Evolutionary conservation across 2,797 vertebrate species (phyloP).

Genomic region (Ctenopoma multispine): DNA sequence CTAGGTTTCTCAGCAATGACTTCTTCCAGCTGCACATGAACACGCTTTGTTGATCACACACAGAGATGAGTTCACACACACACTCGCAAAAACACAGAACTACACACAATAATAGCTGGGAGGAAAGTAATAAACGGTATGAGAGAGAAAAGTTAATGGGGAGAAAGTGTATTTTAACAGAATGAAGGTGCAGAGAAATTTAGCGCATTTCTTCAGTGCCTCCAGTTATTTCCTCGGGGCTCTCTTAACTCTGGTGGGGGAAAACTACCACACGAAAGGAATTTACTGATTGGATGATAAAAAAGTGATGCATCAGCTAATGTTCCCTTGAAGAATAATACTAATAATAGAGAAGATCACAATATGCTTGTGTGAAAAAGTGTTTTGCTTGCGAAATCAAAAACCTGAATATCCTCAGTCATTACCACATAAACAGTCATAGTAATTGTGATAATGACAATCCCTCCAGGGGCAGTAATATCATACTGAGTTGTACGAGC

Average conservation of each 20-base stretch:
- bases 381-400: slow-evolving; percentile 19
- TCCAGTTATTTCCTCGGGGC: slow-evolving; percentile 48
- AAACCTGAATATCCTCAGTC: slow-evolving; percentile 2
- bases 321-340: neutral
- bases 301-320: slow-evolving; percentile 6
- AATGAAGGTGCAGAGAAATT: slow-evolving; percentile 39
- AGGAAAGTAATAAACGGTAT: slow-evolving; percentile 21
- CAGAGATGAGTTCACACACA: neutral
- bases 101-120: slow-evolving; percentile 6
- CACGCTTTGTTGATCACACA: slow-evolving; percentile 10
- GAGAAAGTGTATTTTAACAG: slow-evolving; percentile 49
- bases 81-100: neutral
- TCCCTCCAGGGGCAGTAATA: slow-evolving; percentile 1
- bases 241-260: slow-evolving; percentile 23
- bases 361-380: slow-evolving; percentile 8
- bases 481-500: neutral
- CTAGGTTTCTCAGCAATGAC: slow-evolving; percentile 20
- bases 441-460: slow-evolving; percentile 32
- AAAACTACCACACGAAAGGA: slow-evolving; percentile 4
- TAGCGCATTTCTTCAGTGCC: slow-evolving; percentile 25
- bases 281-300: slow-evolving; percentile 32
- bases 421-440: slow-evolving; percentile 10
- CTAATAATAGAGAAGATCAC: neutral
- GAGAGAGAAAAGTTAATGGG: slow-evolving; percentile 33
- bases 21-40: slow-evolving; percentile 27